Conservation (phyloP, 1,140 invertebrate genomes). For the Pinna nobilis region DNA sequence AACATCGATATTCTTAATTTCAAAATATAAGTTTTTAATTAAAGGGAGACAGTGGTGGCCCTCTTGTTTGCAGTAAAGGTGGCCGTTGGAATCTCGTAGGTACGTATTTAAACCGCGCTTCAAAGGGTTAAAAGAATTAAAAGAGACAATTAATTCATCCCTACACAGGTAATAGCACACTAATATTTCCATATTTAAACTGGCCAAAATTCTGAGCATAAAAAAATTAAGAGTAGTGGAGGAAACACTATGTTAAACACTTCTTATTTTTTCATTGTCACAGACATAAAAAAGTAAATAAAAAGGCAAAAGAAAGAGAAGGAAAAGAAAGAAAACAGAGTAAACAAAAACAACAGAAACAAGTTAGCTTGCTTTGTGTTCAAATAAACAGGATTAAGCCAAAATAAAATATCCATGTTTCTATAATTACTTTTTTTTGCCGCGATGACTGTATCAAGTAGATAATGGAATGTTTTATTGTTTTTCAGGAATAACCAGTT, state of each 20-base stretch:
- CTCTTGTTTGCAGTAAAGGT: neutral
- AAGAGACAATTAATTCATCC: neutral
- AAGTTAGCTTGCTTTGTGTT: neutral
- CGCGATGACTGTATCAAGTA: neutral
- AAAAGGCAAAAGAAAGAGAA: neutral
- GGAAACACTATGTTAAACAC: neutral
- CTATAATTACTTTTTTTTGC: neutral
- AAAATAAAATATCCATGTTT: neutral
- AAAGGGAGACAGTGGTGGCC: conserved; percentile 25
- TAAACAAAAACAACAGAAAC: neutral
- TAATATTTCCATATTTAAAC: neutral
- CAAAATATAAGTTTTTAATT: neutral
- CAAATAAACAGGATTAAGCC: neutral
- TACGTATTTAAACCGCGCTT: too few relatives aligned
- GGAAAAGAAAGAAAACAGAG: neutral
- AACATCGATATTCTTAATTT: neutral
- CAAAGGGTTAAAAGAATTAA: too few relatives aligned
- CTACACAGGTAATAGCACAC: neutral
- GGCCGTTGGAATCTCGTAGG: conserved; percentile 13
- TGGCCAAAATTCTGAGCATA: neutral
- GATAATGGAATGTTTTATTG: conserved; percentile 21
- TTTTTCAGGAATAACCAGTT: conserved; percentile 57
- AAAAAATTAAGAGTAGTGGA: neutral
- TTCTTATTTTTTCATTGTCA: too few relatives aligned
- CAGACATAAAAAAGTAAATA: too few relatives aligned